A percentile compares a stretch with the other conserved stretches of the same genome.
Conservation (phyloP, 2,888 invertebrate species). For the Anoncus sp. region DNA sequence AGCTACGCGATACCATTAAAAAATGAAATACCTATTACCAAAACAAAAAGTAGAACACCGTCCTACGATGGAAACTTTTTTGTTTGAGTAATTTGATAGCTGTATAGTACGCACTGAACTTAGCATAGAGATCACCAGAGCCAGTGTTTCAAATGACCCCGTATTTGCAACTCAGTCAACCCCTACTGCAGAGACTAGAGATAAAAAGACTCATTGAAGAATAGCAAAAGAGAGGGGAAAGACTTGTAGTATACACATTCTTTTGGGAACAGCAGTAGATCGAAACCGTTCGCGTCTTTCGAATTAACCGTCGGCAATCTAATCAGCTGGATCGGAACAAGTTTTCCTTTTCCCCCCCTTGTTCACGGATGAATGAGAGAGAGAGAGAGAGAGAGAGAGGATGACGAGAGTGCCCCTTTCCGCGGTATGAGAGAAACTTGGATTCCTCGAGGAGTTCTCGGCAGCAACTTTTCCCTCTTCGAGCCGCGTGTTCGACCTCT, state of each 20-base stretch:
- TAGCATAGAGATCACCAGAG: background rate
- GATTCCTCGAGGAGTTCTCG: conserved; percentile 51
- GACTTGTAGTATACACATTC: conserved; percentile 55
- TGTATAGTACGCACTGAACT: background rate
- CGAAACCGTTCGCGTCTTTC: conserved; percentile 60
- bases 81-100: too few relatives aligned
- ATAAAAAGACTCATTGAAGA: conserved; percentile 6
- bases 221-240: conserved; percentile 36
- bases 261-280: conserved; percentile 59
- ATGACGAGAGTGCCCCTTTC: conserved; percentile 9
- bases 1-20: too few relatives aligned
- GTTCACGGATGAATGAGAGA: conserved; percentile 6
- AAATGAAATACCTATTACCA: too few relatives aligned
- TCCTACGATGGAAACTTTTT: too few relatives aligned
- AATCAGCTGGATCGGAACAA: conserved; percentile 72
- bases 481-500: conserved; percentile 46
- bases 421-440: conserved; percentile 51
- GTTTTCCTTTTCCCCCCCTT: conserved; percentile 56
- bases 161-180: too few relatives aligned
- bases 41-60: too few relatives aligned
- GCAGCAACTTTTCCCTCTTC: conserved; percentile 54
- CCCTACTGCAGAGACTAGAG: background rate
- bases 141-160: background rate
- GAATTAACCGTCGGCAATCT: conserved; percentile 75
- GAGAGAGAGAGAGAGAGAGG: conserved; percentile 18